Evolutionary conservation across 2,888 invertebrate species (phyloP).

Genomic region (Rhagium mordax): DNA sequence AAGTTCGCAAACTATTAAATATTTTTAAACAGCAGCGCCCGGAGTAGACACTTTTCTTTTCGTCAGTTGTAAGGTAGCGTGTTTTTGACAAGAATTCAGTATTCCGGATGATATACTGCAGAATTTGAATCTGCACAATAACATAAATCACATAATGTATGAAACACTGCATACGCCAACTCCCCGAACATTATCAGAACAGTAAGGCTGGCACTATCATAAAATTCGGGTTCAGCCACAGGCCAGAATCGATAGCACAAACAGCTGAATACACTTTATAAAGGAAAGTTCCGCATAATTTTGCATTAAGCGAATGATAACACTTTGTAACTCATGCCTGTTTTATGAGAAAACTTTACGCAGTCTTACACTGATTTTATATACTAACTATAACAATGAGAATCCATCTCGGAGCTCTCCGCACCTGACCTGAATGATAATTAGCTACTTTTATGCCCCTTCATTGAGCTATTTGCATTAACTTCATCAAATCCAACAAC

Average conservation of each 20-base stretch:
- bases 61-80: constrained; percentile 17
- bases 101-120: constrained; percentile 24
- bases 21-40: neutral
- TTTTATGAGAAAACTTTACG: constrained; percentile 35
- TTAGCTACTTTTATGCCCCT: neutral
- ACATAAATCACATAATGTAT: constrained; percentile 29
- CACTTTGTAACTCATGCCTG: constrained; percentile 24
- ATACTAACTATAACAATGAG: neutral
- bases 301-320: constrained; percentile 37
- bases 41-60: neutral
- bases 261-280: constrained; percentile 28
- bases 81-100: constrained; percentile 29
- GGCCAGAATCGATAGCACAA: constrained; percentile 32
- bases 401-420: constrained; percentile 6
- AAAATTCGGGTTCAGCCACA: constrained; percentile 22
- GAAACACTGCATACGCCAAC: constrained; percentile 28
- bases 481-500: neutral
- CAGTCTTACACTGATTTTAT: constrained; percentile 11
- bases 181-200: constrained; percentile 29
- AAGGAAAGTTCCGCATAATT: constrained; percentile 36
- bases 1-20: constrained; percentile 6
- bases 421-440: constrained; percentile 21
- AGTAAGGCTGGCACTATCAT: constrained; percentile 27
- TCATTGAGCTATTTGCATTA: neutral
- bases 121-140: constrained; percentile 31